Evolutionary conservation across 1,140 invertebrate species (phyloP).

Genomic region (Brachionus koreanus): DNA sequence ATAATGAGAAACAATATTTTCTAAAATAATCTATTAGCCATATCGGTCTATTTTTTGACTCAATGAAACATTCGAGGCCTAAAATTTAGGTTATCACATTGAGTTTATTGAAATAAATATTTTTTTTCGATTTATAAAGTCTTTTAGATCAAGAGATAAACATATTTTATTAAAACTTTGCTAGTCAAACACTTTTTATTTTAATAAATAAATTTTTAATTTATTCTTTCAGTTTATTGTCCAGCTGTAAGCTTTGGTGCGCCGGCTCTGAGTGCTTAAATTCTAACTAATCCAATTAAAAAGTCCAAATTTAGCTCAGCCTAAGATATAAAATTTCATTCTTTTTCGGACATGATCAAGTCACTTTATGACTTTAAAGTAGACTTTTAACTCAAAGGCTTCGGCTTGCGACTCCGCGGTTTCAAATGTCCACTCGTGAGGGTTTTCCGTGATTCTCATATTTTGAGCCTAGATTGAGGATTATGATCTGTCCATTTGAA

Average conservation of each 20-base stretch:
- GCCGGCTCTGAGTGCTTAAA: not conserved
- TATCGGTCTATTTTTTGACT: not conserved
- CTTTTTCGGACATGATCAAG: not conserved
- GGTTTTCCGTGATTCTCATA: not conserved
- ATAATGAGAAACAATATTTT: constrained; percentile 4
- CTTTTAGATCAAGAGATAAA: constrained; percentile 26
- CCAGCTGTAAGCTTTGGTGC: not conserved
- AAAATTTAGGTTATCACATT: constrained; percentile 28
- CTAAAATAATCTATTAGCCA: not conserved
- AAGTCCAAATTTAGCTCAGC: not conserved
- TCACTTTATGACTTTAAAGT: not conserved
- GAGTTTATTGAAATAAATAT: not conserved
- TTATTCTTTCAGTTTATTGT: not conserved
- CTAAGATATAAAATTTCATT: not conserved
- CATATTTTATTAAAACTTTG: constrained; percentile 1
- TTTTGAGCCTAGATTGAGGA: not conserved
- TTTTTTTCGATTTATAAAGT: not conserved
- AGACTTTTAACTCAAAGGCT: not conserved
- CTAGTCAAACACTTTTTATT: not conserved
- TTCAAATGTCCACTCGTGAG: not conserved
- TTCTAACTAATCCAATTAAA: constrained; percentile 12
- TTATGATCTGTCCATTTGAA: not conserved
- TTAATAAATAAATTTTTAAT: constrained; percentile 3
- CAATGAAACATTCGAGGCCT: not conserved
- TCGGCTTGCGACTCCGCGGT: not conserved